Evolutionary conservation across 2,888 invertebrate genomes (phyloP).

Genomic region (Carcina quercana): DNA sequence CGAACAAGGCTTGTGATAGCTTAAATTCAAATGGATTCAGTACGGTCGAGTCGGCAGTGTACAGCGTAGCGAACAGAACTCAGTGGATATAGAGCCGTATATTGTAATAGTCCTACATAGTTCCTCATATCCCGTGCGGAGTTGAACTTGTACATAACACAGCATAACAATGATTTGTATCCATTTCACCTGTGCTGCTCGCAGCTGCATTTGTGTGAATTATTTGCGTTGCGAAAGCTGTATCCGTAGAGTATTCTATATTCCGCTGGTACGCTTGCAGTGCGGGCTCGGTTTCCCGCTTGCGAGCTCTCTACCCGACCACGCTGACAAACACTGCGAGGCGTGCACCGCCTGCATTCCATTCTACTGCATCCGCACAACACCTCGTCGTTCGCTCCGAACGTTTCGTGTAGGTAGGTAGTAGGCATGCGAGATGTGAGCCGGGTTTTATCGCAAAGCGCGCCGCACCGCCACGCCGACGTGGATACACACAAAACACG

Average conservation of each 20-base stretch:
- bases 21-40: no score
- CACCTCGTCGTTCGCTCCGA: constrained; percentile 34
- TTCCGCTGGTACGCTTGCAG: constrained; percentile 48
- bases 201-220: constrained; percentile 33
- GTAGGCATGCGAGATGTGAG: constrained; percentile 9
- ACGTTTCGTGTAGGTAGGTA: constrained; percentile 26
- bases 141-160: no score
- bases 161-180: constrained; percentile 15
- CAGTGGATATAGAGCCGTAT: no score
- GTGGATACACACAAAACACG: constrained; percentile 4
- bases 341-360: constrained; percentile 55
- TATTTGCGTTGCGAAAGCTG: constrained; percentile 46
- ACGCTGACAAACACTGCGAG: constrained; percentile 39
- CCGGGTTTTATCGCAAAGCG: constrained; percentile 25
- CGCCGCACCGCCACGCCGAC: constrained; percentile 16
- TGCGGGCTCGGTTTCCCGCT: constrained; percentile 47
- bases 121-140: constrained; percentile 3
- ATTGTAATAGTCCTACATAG: no score
- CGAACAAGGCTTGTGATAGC: no score
- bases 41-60: no score
- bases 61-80: no score
- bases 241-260: constrained; percentile 47
- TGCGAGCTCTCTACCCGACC: constrained; percentile 42
- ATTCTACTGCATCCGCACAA: constrained; percentile 41
- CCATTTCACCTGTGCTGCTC: constrained; percentile 15